These are phyloP conservation scores for Neolamprologus falcicula DNA, from an alignment of 2,113 vertebrate species.

Conservation along the genomic window DNA sequence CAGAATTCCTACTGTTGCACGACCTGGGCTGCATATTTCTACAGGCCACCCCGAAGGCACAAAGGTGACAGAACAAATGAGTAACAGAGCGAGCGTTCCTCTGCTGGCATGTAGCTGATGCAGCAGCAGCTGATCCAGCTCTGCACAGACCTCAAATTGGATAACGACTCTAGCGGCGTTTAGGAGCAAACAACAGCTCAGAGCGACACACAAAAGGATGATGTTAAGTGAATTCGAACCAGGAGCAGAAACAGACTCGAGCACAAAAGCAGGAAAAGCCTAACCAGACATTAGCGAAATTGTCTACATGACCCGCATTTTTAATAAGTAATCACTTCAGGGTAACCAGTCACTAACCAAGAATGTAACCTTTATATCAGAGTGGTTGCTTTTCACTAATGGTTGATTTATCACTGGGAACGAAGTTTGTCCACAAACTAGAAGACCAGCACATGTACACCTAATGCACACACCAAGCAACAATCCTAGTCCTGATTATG, in stretches of 20 bases:
- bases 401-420: neutral
- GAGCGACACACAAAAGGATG: neutral
- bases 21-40: neutral
- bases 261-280: neutral
- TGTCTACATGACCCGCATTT: neutral
- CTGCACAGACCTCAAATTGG: constrained; percentile 16
- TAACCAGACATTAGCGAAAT: neutral
- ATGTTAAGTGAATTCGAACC: neutral
- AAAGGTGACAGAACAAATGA: neutral
- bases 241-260: neutral
- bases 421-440: neutral
- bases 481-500: neutral
- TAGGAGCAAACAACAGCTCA: constrained; percentile 28
- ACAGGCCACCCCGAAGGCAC: neutral
- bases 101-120: neutral
- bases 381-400: neutral
- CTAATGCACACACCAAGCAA: neutral
- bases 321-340: neutral
- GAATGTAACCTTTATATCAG: neutral
- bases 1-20: neutral
- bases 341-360: neutral
- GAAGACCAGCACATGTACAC: neutral
- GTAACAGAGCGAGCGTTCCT: neutral
- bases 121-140: neutral
- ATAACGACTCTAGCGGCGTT: constrained; percentile 41